Percentiles rank a stretch among this genome's conserved stretches.
Evolutionary conservation across 2,113 vertebrate genomes (phyloP).

Genomic region (Callipepla californica): DNA sequence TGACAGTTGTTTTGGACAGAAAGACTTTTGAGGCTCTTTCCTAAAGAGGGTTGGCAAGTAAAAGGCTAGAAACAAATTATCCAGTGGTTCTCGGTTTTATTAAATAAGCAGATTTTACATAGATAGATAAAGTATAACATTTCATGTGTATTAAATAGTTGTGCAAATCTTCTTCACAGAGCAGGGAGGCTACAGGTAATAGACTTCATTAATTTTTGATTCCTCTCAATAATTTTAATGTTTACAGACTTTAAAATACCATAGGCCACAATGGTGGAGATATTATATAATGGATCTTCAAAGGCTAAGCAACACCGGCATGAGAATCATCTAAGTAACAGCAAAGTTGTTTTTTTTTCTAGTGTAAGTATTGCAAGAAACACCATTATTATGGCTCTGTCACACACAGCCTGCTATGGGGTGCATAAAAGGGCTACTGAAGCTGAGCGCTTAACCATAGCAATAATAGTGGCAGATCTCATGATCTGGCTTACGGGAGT

Average conservation of each 20-base stretch:
- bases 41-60: background rate
- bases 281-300: background rate
- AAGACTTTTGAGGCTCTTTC: background rate
- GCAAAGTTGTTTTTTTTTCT: background rate
- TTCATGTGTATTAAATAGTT: conserved; percentile 51
- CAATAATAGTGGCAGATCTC: background rate
- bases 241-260: conserved; percentile 19
- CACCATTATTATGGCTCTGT: background rate
- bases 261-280: background rate
- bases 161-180: conserved; percentile 47
- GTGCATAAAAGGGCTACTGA: background rate
- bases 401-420: background rate
- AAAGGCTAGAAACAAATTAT: conserved; percentile 41
- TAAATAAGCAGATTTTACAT: conserved; percentile 25
- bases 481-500: rapidly evolving
- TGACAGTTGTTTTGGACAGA: background rate
- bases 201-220: background rate
- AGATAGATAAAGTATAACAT: conserved; percentile 30
- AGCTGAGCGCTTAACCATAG: background rate
- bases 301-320: background rate
- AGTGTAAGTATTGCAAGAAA: background rate
- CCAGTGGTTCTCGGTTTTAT: conserved; percentile 46
- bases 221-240: background rate
- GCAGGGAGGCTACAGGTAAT: background rate
- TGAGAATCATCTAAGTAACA: background rate